phyloP scores from a whole-genome alignment of 2,113 vertebrate species.

The Paradoxurus hermaphroditus region DNA sequence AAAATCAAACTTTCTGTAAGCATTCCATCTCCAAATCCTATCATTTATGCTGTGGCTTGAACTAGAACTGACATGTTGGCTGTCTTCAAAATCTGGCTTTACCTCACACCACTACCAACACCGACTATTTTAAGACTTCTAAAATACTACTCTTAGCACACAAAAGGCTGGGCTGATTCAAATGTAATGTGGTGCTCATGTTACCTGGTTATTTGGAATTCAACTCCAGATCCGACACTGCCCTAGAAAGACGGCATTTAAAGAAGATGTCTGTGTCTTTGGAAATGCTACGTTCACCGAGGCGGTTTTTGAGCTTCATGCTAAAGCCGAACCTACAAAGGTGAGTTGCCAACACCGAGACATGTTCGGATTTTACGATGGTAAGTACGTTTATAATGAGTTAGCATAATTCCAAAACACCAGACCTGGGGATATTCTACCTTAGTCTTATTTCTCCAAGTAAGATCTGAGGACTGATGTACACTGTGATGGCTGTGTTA shows the following conservation, averaged over 20 bases:
- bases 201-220: background rate
- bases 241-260: background rate
- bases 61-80: background rate
- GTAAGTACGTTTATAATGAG: background rate
- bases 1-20: background rate
- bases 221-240: background rate
- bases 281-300: background rate
- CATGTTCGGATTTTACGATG: background rate
- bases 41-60: background rate
- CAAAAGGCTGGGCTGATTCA: background rate
- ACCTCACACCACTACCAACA: background rate
- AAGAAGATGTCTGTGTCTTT: background rate
- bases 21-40: background rate
- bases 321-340: background rate
- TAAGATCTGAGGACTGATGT: background rate
- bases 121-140: background rate
- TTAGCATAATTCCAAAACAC: background rate
- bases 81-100: conserved; percentile 22
- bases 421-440: background rate
- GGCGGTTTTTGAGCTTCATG: background rate
- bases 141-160: background rate
- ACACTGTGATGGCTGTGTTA: too few relatives aligned
- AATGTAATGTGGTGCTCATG: background rate
- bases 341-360: background rate
- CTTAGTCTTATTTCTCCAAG: background rate